A percentile compares a stretch with the other conserved stretches of the same genome.
Evolutionary conservation across 2,113 vertebrate genomes (phyloP).

Genomic region (Galbula dea): DNA sequence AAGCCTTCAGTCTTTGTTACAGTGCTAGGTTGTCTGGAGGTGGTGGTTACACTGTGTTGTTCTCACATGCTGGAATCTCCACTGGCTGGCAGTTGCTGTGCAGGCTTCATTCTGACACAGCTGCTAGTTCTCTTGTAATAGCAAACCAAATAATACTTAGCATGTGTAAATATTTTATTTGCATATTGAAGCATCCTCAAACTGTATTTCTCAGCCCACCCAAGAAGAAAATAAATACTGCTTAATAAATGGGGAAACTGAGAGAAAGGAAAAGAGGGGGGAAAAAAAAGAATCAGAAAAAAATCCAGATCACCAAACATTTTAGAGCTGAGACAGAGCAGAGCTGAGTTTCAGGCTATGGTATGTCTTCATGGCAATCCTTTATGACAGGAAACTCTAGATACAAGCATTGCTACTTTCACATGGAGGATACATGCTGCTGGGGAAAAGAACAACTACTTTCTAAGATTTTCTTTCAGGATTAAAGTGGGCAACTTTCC

Average conservation of each 20-base stretch:
- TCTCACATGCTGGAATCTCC: neutral
- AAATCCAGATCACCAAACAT: neutral
- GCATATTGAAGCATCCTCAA: neutral
- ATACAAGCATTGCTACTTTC: neutral
- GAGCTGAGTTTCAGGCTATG: neutral
- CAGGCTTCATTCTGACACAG: neutral
- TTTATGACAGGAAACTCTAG: neutral
- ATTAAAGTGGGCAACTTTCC: neutral
- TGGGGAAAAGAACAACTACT: neutral
- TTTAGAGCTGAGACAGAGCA: neutral
- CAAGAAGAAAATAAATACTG: neutral
- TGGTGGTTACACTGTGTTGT: neutral
- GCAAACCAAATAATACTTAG: neutral
- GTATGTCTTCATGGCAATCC: neutral
- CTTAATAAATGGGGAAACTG: neutral
- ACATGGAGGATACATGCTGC: neutral
- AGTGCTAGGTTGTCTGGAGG: neutral
- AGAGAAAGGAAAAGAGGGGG: neutral
- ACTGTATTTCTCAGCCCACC: neutral
- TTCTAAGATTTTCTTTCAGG: neutral
- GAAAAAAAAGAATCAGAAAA: neutral
- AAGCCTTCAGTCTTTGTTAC: neutral
- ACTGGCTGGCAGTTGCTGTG: neutral
- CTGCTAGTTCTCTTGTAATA: neutral
- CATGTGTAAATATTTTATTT: constrained; percentile 29